Percentiles rank a stretch among this genome's conserved stretches.
Evolutionary conservation across 2,113 vertebrate species (phyloP).

Genomic region (Eidolon helvum): DNA sequence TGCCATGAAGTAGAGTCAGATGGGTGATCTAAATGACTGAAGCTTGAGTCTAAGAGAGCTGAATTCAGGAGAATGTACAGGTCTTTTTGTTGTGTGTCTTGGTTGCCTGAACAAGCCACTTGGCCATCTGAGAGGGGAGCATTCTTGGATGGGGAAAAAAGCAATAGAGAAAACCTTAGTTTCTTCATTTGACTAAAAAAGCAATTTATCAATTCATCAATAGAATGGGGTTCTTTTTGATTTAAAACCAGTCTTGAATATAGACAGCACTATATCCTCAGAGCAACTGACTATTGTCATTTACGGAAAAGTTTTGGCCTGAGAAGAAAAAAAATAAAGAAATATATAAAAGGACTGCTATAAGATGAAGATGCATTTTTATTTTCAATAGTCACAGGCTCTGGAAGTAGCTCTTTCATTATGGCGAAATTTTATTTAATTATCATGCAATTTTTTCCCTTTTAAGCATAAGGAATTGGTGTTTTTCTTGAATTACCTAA

Average conservation of each 20-base stretch:
- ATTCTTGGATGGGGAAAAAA: not conserved
- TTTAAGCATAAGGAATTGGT: not conserved
- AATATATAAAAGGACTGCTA: not conserved
- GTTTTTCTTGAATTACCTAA: not conserved
- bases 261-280: not conserved
- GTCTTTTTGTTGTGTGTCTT: not conserved
- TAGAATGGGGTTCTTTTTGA: not conserved
- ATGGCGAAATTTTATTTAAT: constrained; percentile 33
- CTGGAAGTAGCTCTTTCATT: not conserved
- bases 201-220: not conserved
- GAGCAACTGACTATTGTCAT: not conserved
- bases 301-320: not conserved
- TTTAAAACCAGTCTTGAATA: not conserved
- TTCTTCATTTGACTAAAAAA: not conserved
- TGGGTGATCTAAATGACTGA: not conserved
- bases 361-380: not conserved
- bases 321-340: not conserved
- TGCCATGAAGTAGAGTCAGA: not conserved
- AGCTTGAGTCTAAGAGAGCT: not conserved
- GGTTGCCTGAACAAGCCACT: not conserved
- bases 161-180: not conserved
- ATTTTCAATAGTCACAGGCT: not conserved
- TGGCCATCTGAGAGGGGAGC: too few species aligned
- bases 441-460: not conserved
- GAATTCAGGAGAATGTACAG: not conserved